These are phyloP conservation scores for Ahaetulla prasina DNA, from an alignment of 2,113 vertebrate genomes.

Conservation along the genomic window DNA sequence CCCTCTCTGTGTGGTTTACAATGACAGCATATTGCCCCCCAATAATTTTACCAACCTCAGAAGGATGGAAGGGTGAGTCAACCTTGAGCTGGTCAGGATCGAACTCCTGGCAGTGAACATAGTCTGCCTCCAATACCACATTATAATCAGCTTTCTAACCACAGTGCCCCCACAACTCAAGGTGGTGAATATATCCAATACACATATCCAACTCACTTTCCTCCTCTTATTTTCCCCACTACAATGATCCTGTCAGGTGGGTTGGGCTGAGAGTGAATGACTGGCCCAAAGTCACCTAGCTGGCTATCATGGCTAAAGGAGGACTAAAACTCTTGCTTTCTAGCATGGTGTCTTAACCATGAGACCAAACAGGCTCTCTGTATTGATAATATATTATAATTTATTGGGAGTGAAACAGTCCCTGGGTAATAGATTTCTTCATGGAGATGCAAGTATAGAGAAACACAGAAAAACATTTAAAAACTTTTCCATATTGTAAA, in stretches of 20 bases:
- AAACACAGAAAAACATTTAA: too few relatives aligned
- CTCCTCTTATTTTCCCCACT: too few relatives aligned
- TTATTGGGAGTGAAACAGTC: neutral
- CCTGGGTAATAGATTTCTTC: neutral
- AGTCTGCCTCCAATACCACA: neutral
- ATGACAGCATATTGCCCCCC: neutral
- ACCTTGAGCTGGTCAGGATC: neutral
- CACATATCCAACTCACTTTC: too few relatives aligned
- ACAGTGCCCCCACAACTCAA: neutral
- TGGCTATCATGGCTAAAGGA: too few relatives aligned
- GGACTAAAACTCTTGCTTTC: too few relatives aligned
- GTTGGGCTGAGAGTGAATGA: too few relatives aligned
- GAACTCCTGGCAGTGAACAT: neutral
- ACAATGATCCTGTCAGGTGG: too few relatives aligned
- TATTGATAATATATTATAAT: neutral
- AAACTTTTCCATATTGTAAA: neutral
- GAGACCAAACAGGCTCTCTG: neutral
- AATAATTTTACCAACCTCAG: neutral
- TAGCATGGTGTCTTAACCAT: too few relatives aligned
- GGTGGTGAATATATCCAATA: too few relatives aligned
- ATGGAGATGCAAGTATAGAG: neutral
- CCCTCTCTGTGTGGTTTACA: too few relatives aligned
- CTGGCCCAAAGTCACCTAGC: too few relatives aligned
- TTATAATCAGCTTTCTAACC: neutral
- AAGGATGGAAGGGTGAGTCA: neutral